Percentiles rank a stretch among this genome's conserved stretches.
Conservation (phyloP, 2,888 invertebrate species). For the Clunio marinus region DNA sequence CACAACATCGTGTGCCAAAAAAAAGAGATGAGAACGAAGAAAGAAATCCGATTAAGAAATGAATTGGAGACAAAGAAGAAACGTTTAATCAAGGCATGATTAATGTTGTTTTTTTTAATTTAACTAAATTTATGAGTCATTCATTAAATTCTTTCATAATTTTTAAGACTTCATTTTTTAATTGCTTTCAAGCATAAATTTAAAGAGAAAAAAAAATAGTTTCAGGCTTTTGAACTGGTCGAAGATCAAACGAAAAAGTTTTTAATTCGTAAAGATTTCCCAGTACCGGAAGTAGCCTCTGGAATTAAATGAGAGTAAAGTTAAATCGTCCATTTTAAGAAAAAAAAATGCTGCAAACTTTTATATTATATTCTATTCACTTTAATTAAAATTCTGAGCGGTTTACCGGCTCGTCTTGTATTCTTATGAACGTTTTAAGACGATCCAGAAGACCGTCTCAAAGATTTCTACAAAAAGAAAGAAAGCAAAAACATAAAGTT, state of each 20-base stretch:
- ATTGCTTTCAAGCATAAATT: no score
- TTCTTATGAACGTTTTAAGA: not conserved
- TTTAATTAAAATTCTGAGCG: not conserved
- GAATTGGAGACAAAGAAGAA: no score
- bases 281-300: no score
- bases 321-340: conserved; percentile 21
- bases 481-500: conserved; percentile 25
- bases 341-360: not conserved
- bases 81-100: no score
- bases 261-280: no score
- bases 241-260: no score
- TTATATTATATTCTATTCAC: conserved; percentile 2
- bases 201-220: no score
- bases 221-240: no score
- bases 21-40: not conserved
- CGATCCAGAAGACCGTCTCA: not conserved
- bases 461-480: not conserved
- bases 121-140: no score
- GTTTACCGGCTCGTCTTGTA: not conserved
- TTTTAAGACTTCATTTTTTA: no score
- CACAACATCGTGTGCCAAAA: not conserved
- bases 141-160: no score
- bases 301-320: not conserved
- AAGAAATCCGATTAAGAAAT: not conserved
- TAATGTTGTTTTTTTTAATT: no score